These are phyloP conservation scores for Channallabes apus DNA, from an alignment of 2,797 vertebrate genomes.

Conservation along the genomic window DNA sequence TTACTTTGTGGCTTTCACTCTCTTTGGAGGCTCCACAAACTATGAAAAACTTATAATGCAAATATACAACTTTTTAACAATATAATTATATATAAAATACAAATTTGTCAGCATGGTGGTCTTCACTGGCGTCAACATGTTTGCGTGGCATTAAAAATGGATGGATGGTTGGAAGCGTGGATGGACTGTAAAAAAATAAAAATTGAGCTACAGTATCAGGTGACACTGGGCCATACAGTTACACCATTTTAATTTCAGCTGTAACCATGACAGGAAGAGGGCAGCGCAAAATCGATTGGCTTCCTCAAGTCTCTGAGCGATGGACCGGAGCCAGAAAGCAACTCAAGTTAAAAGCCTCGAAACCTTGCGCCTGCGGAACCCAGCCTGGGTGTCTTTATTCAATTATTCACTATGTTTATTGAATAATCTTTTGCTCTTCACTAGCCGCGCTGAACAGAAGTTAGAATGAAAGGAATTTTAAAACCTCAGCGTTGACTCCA, in stretches of 20 bases:
- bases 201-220: slow-evolving; percentile 10
- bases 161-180: background rate
- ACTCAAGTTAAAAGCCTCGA: slow-evolving; percentile 32
- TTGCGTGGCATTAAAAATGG: background rate
- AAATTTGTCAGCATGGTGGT: background rate
- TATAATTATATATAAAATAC: background rate
- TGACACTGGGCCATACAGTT: slow-evolving; percentile 17
- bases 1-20: slow-evolving; percentile 1
- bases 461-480: slow-evolving; percentile 10
- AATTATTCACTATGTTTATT: slow-evolving; percentile 20
- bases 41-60: background rate
- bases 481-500: background rate
- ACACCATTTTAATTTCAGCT: slow-evolving; percentile 27
- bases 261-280: slow-evolving; percentile 33
- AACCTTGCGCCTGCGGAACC: slow-evolving; percentile 18
- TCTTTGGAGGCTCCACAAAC: background rate
- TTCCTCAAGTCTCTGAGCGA: slow-evolving; percentile 8
- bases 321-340: slow-evolving; percentile 29
- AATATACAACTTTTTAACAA: background rate
- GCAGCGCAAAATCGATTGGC: slow-evolving; percentile 30
- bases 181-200: background rate
- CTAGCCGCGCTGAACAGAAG: background rate
- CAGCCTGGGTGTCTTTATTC: slow-evolving; percentile 28
- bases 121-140: background rate
- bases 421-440: slow-evolving; percentile 20